Conservation (phyloP, 2,888 invertebrate species). For the Microplitis manilae region DNA sequence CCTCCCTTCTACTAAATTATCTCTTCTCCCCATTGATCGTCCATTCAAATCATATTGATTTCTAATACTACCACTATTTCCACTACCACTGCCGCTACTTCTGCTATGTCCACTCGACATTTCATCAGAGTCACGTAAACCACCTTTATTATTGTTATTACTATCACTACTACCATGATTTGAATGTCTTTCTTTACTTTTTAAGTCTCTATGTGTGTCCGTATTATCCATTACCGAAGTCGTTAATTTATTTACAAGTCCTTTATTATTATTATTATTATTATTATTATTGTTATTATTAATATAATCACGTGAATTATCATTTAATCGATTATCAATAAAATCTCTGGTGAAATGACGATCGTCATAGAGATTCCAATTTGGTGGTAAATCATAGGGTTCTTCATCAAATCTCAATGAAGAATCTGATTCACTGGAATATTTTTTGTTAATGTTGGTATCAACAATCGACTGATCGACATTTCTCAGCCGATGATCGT, state of each 20-base stretch:
- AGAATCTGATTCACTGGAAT: constrained; percentile 28
- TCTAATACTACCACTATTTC: constrained; percentile 6
- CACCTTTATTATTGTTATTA: constrained; percentile 4
- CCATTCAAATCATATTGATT: constrained; percentile 20
- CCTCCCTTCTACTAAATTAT: neutral
- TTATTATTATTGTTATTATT: too few relatives aligned
- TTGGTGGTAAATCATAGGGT: constrained; percentile 37
- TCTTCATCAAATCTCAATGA: constrained; percentile 31
- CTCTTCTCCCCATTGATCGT: constrained; percentile 5
- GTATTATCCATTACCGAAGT: constrained; percentile 44
- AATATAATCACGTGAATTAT: constrained; percentile 12
- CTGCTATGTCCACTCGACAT: neutral
- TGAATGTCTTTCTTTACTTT: neutral
- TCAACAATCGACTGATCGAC: constrained; percentile 4
- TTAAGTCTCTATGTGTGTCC: neutral
- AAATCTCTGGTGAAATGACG: constrained; percentile 15
- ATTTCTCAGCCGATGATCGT: constrained; percentile 34
- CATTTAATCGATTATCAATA: constrained; percentile 24
- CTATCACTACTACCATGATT: constrained; percentile 1
- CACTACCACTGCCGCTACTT: neutral
- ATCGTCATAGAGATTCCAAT: constrained; percentile 35
- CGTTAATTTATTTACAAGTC: constrained; percentile 47
- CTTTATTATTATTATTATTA: constrained; percentile 24
- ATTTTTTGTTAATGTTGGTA: constrained; percentile 4
- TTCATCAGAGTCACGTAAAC: neutral